phyloP scores from a whole-genome alignment of 1,140 invertebrate species.

The Pseudomyrmex flavicornis region DNA sequence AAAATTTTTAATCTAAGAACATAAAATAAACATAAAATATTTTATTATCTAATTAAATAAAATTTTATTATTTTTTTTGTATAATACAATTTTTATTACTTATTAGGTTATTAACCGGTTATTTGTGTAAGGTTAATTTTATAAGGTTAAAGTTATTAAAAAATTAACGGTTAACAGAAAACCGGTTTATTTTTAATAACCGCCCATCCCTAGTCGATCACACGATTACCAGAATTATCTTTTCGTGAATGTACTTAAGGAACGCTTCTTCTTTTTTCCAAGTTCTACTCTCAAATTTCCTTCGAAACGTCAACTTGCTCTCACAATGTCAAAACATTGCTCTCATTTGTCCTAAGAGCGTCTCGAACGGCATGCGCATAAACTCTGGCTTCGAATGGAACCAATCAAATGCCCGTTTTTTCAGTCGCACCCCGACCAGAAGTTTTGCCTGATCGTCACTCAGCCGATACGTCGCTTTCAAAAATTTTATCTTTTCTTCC shows the following conservation, averaged over 20 bases:
- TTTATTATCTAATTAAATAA: no score
- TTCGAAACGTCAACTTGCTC: background rate
- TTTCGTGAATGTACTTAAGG: constrained; percentile 31
- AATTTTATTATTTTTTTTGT: no score
- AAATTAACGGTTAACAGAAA: no score
- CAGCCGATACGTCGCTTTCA: background rate
- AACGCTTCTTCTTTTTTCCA: constrained; percentile 28
- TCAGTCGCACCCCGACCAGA: constrained; percentile 20
- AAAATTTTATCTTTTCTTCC: background rate
- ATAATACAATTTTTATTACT: no score
- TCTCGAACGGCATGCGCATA: constrained; percentile 22
- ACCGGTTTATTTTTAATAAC: no score
- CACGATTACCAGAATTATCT: constrained; percentile 29
- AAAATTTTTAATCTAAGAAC: no score
- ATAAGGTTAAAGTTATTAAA: no score
- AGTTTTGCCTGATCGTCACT: background rate
- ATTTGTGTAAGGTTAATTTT: no score
- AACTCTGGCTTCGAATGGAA: constrained; percentile 38
- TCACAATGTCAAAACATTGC: background rate
- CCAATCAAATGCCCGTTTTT: constrained; percentile 45
- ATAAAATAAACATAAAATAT: no score
- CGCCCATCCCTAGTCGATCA: background rate
- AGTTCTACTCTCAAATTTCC: background rate
- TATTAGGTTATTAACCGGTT: no score
- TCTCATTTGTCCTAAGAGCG: background rate